Evolutionary conservation across 2,888 invertebrate genomes (phyloP).

Genomic region (Leptinotarsa tumamoca): DNA sequence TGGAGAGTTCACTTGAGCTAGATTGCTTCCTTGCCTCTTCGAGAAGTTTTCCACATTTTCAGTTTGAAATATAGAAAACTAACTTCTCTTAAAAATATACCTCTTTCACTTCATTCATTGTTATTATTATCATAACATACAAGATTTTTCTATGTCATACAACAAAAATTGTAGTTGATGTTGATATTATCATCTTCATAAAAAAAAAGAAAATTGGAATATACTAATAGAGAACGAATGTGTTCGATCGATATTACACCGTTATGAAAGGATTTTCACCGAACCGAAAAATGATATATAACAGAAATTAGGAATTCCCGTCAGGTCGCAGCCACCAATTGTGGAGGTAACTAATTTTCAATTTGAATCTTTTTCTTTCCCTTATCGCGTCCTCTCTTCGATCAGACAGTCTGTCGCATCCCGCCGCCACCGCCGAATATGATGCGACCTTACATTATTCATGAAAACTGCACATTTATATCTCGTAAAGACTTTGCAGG

Average conservation of each 20-base stretch:
- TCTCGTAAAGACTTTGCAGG: conserved; percentile 59
- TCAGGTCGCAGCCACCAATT: conserved; percentile 53
- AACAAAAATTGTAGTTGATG: not conserved
- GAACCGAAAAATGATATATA: conserved; percentile 45
- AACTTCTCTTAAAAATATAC: no score
- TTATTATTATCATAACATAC: no score
- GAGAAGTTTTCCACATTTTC: no score
- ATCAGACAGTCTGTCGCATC: conserved; percentile 60
- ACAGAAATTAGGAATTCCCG: conserved; percentile 44
- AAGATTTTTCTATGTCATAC: not conserved
- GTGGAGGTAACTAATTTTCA: conserved; percentile 65
- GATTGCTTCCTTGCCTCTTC: no score
- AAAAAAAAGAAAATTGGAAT: not conserved
- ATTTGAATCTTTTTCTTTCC: conserved; percentile 60
- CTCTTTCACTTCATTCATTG: no score
- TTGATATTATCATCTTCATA: not conserved
- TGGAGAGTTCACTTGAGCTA: no score
- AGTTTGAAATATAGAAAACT: no score
- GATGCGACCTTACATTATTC: conserved; percentile 65
- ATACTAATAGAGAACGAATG: not conserved
- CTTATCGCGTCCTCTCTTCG: conserved; percentile 52
- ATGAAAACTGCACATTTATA: conserved; percentile 65
- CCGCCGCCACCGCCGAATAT: conserved; percentile 25
- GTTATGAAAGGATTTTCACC: not conserved
- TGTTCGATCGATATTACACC: not conserved